Percentiles rank a stretch among this genome's conserved stretches.
Evolutionary conservation across 2,113 vertebrate species (phyloP).

Genomic region (Cyanoramphus novaezelandiae): DNA sequence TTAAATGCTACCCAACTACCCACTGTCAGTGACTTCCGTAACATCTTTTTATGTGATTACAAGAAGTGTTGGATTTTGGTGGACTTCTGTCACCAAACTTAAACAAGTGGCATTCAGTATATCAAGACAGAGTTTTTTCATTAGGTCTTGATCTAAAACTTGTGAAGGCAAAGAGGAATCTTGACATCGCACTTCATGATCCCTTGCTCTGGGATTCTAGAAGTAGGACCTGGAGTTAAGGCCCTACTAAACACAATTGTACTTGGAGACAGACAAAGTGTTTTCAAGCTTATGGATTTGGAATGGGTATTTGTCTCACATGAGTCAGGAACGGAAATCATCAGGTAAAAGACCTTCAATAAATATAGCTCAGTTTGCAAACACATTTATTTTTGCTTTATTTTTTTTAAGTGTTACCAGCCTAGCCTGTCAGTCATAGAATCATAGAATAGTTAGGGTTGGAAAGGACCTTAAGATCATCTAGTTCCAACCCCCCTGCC

Average conservation of each 20-base stretch:
- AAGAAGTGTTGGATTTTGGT: neutral
- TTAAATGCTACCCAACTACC: neutral
- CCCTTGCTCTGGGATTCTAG: neutral
- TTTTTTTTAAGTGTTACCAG: slow-evolving; percentile 31
- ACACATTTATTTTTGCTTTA: slow-evolving; percentile 15
- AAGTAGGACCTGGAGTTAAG: neutral
- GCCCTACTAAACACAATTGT: neutral
- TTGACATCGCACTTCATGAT: accelerated
- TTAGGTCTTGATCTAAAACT: neutral
- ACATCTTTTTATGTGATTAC: neutral
- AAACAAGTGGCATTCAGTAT: neutral
- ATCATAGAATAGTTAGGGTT: no score
- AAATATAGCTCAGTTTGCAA: slow-evolving; percentile 36
- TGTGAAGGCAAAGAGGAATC: neutral
- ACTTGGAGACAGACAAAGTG: neutral
- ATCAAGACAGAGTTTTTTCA: neutral
- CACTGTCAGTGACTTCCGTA: neutral
- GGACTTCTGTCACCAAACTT: neutral
- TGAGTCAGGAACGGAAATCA: neutral
- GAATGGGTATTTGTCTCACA: neutral
- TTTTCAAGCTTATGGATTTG: neutral
- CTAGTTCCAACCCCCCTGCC: no score
- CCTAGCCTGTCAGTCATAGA: neutral
- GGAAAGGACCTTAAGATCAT: no score
- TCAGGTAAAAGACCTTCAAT: slow-evolving; percentile 10